phyloP scores from a whole-genome alignment of 35 echinoderm and acorn worm genomes.

The Ophioderma brevispina region DNA sequence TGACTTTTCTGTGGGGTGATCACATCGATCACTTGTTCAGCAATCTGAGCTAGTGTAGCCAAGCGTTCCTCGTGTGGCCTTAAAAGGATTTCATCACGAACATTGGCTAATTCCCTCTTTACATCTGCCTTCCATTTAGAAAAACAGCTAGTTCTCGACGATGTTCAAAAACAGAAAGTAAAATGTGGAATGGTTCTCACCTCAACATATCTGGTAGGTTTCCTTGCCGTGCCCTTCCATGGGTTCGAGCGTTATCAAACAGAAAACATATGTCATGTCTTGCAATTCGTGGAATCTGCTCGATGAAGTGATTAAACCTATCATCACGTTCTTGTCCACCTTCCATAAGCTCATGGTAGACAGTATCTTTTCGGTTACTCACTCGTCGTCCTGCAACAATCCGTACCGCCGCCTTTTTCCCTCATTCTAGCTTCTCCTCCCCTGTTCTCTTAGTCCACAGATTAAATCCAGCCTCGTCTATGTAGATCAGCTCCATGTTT shows the following conservation, averaged over 20 bases:
- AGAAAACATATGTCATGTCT: background rate
- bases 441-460: slow-evolving; percentile 23
- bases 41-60: slow-evolving; percentile 17
- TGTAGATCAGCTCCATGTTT: slow-evolving; percentile 26
- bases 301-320: background rate
- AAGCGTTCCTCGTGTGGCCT: slow-evolving; percentile 3
- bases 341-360: background rate
- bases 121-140: slow-evolving; percentile 17
- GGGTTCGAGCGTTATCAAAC: background rate
- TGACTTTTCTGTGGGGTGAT: slow-evolving; percentile 10
- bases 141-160: slow-evolving; percentile 28
- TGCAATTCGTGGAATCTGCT: background rate
- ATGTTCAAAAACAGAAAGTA: slow-evolving; percentile 3
- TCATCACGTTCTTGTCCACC: slow-evolving; percentile 2
- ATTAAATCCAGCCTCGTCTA: slow-evolving; percentile 23
- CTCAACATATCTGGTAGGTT: background rate
- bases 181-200: background rate
- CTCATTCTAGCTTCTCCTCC: background rate
- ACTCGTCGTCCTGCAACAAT: background rate
- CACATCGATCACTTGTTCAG: slow-evolving; percentile 19
- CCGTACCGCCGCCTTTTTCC: background rate
- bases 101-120: slow-evolving; percentile 11
- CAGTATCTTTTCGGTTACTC: slow-evolving; percentile 3
- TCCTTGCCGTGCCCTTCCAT: background rate
- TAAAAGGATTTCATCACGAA: slow-evolving; percentile 1